These are phyloP conservation scores for Amblyraja radiata DNA, from an alignment of 2,797 vertebrate species.

Conservation along the genomic window DNA sequence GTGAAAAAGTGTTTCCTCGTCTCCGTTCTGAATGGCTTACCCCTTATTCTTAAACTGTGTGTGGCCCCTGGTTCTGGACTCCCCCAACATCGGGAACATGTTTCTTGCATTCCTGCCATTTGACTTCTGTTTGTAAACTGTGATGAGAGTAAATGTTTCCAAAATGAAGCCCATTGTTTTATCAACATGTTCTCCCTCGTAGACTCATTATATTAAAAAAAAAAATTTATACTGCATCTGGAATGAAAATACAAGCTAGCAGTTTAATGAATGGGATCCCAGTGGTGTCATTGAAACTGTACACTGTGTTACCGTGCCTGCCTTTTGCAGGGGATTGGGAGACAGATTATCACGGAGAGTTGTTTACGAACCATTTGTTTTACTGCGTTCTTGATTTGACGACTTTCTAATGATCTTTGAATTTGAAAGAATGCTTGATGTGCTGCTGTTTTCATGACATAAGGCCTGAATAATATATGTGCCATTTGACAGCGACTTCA, in stretches of 20 bases:
- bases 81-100: too few relatives aligned
- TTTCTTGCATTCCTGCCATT: background rate
- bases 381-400: background rate
- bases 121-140: background rate
- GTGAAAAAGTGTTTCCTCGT: too few relatives aligned
- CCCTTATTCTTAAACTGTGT: too few relatives aligned
- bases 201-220: background rate
- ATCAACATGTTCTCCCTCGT: background rate
- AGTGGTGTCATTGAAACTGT: background rate
- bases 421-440: background rate
- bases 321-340: constrained; percentile 2
- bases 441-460: background rate
- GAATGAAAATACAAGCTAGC: background rate
- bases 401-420: background rate
- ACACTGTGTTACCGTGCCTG: background rate
- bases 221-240: background rate
- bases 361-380: background rate
- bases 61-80: too few relatives aligned
- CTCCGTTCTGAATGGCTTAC: too few relatives aligned
- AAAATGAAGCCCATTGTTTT: background rate
- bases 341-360: background rate
- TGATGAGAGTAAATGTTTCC: too few relatives aligned
- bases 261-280: background rate
- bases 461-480: background rate
- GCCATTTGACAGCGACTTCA: background rate